Evolutionary conservation across 2,113 vertebrate genomes (phyloP), one percentile per base, ranked within the genome.

Genomic region (Glaucomys volans): DNA sequence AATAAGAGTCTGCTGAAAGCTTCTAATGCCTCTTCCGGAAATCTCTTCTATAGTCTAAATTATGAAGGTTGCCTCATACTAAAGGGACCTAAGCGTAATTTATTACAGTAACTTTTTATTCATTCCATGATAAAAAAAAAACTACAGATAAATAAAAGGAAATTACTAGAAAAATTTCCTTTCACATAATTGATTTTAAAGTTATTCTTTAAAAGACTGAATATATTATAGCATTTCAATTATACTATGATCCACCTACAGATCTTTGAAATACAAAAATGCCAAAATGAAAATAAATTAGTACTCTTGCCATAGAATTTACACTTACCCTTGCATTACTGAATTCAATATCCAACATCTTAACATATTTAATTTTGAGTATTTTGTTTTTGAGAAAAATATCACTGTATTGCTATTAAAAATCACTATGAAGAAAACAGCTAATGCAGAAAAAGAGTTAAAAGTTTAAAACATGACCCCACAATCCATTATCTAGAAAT

Each of bases 121-220:
- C 64, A 54, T 75, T 92, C 92, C 87, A 64, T 71, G 67, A 89
- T 52, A n/a, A 54, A 52, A 97, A 92, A 94, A 52, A 97, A 92
- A 94, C 20, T 91, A 28, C 95, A 95, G 28, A 52, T 91, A 91
- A 69, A 35, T 89, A 77, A 57, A 87, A 80, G 47, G 89, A 94
- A 87, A 96, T 81, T 44, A 40, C 8, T 87, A 67, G 59, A 62
- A 62, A 62, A 79, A 28, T n/a, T 82, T 59, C 85, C 35, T 26
- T 83, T 50, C 91, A 90, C 30, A 47, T 80, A 71, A 37, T 44
- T 93, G 20, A 82, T 50, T 91, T 37, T 24, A 62, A 54, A 64
- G 42, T 74, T 17, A 7, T 69, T 84, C 67, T 75, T 94, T 91
- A 17, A 92, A 95, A 90, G 76, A 54, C 52, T 59, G 40, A 86